Base-by-base conservation (phyloP, 2,888 invertebrate genomes). In the Ectropis crepuscularia region DNA sequence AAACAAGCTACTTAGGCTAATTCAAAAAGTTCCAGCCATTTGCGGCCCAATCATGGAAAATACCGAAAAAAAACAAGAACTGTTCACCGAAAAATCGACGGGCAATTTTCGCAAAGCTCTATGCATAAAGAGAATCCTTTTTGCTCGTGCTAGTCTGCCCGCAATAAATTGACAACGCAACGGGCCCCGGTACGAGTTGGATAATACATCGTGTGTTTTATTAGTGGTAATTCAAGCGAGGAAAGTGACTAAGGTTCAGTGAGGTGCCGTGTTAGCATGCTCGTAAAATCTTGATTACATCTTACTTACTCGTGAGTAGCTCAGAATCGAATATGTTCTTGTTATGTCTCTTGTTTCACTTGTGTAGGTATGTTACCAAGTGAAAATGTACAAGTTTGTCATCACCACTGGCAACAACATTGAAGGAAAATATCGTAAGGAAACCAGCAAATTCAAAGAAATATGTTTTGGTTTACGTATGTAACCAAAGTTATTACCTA, bases 101-200 rank as follows among this genome's bases (percentile, higher is more conserved):
- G 43, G 42, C 64, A 64, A 63, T 64, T 64, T 64, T 39, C 47
- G 63, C 59, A 60, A 58, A 64, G 60, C 60, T 64, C 64, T 60
- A 60, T 64, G 64, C 64, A 64, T 64, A 64, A 60, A 64, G 60
- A 64, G 60, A 59, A 48, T 57, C 46, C 57, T 64, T 63, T 64
- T 64, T 64, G 48, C 55, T 64, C 60, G 51, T 16, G 28, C 60
- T 64, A 50, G 58, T 58, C 57, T 58, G 42, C 46, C 57, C 49
- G 61, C 54, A 50, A 61, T 65, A 65, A 61, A 65, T 65, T 61
- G 65, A 61, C 65, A 65, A 61, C 61, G 58, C 61, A 62, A 65
- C 60, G 55, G 42, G 55, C 46, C 54, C 37, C 55, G 38, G 37
- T 42, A 60, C 50, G 45, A 61, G 48, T 43, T n/a, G 43, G 57